Conservation (phyloP, 1,140 invertebrate genomes). For the Araneus ventricosus region DNA sequence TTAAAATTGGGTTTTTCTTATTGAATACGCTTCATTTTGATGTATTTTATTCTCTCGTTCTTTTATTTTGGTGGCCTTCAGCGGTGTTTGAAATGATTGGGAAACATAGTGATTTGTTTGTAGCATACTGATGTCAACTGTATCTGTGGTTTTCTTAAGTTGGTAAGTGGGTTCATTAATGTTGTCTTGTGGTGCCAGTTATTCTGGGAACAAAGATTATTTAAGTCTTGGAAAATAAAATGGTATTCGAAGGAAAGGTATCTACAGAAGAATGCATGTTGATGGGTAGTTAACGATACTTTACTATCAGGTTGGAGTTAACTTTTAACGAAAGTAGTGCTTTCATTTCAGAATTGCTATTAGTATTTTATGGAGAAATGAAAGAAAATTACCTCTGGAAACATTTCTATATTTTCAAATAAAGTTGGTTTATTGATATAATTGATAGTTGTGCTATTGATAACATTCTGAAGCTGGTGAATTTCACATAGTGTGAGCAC, state of each 20-base stretch:
- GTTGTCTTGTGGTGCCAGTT: background rate
- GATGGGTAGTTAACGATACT: background rate
- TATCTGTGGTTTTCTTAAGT: background rate
- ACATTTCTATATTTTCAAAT: too few relatives aligned
- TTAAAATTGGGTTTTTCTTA: slow-evolving; percentile 9
- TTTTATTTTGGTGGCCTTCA: background rate
- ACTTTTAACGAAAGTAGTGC: background rate
- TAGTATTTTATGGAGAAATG: too few relatives aligned
- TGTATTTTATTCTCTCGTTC: background rate
- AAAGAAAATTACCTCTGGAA: too few relatives aligned
- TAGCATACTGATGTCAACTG: background rate
- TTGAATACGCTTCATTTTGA: slow-evolving; percentile 1
- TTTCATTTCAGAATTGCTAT: too few relatives aligned
- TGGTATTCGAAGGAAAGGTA: background rate
- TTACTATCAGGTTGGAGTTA: background rate
- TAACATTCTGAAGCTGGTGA: too few relatives aligned
- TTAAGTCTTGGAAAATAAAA: background rate
- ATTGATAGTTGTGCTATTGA: too few relatives aligned
- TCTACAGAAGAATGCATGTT: background rate
- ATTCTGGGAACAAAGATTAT: background rate
- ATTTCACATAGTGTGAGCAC: too few relatives aligned
- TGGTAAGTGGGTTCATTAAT: background rate
- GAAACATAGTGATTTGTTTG: background rate
- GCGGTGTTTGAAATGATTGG: background rate
- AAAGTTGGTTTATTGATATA: too few relatives aligned